A percentile compares a stretch with the other conserved stretches of the same genome.
These are phyloP conservation scores for Smittia aterrima DNA, from an alignment of 2,888 invertebrate genomes.

Conservation along the genomic window DNA sequence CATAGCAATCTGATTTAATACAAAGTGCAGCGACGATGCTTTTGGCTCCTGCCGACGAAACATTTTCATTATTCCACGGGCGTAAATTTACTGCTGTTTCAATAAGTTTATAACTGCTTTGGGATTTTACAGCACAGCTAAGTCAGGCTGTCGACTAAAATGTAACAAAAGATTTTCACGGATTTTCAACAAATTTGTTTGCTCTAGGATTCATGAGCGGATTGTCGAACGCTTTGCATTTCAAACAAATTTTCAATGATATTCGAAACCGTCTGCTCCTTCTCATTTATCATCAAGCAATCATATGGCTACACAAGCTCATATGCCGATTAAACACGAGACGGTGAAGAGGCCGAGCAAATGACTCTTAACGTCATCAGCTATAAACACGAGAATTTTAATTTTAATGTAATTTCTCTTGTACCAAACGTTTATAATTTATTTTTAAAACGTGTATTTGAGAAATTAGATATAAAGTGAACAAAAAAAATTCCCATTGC, in stretches of 20 bases:
- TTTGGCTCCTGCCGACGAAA: neutral
- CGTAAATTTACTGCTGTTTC: conserved; percentile 1
- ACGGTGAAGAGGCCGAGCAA: too few species aligned
- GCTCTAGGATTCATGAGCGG: neutral
- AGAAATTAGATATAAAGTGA: conserved; percentile 38
- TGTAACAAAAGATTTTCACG: conserved; percentile 3
- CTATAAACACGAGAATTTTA: conserved; percentile 10
- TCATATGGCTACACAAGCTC: too few species aligned
- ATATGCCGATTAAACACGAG: too few species aligned
- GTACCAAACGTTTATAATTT: conserved; percentile 34
- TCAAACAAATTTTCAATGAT: too few species aligned
- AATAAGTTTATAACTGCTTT: neutral
- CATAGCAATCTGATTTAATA: too few species aligned
- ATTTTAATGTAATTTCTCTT: conserved; percentile 4
- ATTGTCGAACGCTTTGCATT: too few species aligned
- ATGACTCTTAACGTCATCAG: neutral
- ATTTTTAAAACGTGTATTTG: conserved; percentile 31
- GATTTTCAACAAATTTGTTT: too few species aligned
- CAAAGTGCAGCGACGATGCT: conserved; percentile 19
- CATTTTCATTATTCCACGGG: conserved; percentile 18
- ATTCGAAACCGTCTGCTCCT: too few species aligned
- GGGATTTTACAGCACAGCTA: neutral
- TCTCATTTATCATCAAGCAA: too few species aligned
- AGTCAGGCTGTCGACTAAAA: neutral
- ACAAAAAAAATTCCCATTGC: neutral